Conservation (phyloP, 2,113 vertebrate species). For the Hemichromis elongatus region DNA sequence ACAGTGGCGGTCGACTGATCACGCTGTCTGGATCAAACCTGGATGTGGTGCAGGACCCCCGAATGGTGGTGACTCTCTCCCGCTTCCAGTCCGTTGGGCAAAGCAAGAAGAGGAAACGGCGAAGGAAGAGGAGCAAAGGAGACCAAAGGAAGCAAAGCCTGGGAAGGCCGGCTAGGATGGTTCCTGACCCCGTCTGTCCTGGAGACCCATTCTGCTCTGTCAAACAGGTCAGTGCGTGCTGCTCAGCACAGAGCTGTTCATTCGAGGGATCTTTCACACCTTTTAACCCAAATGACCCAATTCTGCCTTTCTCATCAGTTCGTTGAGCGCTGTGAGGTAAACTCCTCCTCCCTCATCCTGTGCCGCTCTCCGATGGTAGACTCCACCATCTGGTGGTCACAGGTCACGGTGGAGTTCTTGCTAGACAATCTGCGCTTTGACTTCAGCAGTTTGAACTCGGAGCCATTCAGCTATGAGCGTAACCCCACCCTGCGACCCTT, state of each 20-base stretch:
- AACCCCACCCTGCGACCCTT: constrained; percentile 81
- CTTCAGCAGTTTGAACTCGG: constrained; percentile 77
- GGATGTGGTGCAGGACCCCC: constrained; percentile 90
- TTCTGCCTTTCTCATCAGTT: constrained; percentile 71
- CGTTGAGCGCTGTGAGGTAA: constrained; percentile 81
- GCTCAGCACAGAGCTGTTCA: neutral
- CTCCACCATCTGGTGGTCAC: constrained; percentile 54
- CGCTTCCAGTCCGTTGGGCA: constrained; percentile 25
- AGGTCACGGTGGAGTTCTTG: constrained; percentile 83
- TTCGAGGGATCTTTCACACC: neutral
- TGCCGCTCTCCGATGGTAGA: constrained; percentile 86
- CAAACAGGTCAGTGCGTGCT: constrained; percentile 57
- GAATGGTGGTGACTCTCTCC: constrained; percentile 81
- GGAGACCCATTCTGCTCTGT: constrained; percentile 67
- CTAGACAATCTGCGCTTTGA: constrained; percentile 89
- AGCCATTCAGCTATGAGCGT: constrained; percentile 84
- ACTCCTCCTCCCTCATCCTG: constrained; percentile 84
- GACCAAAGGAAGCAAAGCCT: constrained; percentile 3
- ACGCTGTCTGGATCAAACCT: constrained; percentile 83
- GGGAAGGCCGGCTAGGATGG: constrained; percentile 59
- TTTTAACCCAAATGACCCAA: neutral
- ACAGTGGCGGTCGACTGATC: constrained; percentile 82
- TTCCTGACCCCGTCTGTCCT: constrained; percentile 67
- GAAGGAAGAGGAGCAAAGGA: constrained; percentile 17
- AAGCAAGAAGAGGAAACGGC: constrained; percentile 36